Base-by-base conservation (phyloP, 2,113 vertebrate genomes). In the Menura novaehollandiae region DNA sequence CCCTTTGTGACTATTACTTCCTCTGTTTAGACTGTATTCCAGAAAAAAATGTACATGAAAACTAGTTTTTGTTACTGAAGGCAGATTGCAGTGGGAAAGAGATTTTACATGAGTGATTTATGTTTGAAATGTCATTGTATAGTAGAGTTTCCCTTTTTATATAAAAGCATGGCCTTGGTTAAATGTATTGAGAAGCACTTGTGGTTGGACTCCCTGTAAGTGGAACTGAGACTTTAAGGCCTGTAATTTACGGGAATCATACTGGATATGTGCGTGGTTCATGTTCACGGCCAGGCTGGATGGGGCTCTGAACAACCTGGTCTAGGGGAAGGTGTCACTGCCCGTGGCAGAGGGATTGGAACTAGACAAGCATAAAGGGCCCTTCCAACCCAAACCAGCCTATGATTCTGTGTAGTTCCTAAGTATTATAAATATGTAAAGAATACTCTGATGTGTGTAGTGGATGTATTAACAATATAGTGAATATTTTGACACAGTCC, bases 61-160 rank as follows among this genome's bases (percentile, higher is more conserved):
- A 46, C 15, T 51, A 7, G 10, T 15, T 26, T 75, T 79, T 4
- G 0, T 79, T 24, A 24, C 44, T 37, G 74, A 77, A 73, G 33
- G 28, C 10, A 27, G 15, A 49, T 74, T 81, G 68, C 18, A 74
- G 21, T 6, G 13, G n/a, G 18, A 47, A 43, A 12, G 60, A 56
- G 26, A 46, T 26, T 86, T 58, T 60, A 28, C 2, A 0, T 23
- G 32, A 39, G 18, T 0, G 0, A 56, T 89, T 58, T 55, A 20
- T n/a, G 1, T 76, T 72, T 89, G 53, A 64, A 91, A 60, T 75
- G 33, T 67, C 28, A 16, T 18, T 44, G 3, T 49, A 7, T 49
- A 12, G 6, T 24, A n/a, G 58, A 62, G 27, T 55, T 69, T 75
- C 28, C 17, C 18, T 67, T 89, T 66, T 78, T 7, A 44, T 52